A percentile compares a stretch with the other conserved stretches of the same genome.
phyloP scores from a whole-genome alignment of 2,888 invertebrate species.

The Xiphydria camelus region DNA sequence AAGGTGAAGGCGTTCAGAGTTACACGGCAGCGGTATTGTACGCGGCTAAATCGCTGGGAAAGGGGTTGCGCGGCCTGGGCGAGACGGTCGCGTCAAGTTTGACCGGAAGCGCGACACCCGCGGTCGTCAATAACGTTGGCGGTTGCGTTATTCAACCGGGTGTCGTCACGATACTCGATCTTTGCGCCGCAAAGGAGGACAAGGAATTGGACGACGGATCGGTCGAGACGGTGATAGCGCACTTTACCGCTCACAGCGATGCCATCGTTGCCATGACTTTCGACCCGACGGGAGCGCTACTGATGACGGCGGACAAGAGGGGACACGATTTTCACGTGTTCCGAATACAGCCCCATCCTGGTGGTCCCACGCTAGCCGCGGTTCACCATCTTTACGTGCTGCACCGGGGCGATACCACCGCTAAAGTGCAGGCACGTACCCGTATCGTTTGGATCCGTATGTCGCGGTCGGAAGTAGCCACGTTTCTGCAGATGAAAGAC shows the following conservation, averaged over 20 bases:
- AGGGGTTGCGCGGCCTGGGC: conserved; percentile 85
- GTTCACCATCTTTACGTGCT: conserved; percentile 94
- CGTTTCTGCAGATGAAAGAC: too few species aligned
- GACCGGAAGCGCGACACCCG: conserved; percentile 62
- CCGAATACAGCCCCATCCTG: conserved; percentile 89
- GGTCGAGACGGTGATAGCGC: conserved; percentile 79
- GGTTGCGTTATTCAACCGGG: conserved; percentile 79
- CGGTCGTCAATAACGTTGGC: conserved; percentile 46
- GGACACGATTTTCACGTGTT: conserved; percentile 97
- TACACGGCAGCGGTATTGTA: conserved; percentile 92
- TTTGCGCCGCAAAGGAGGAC: conserved; percentile 69
- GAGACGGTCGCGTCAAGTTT: conserved; percentile 91
- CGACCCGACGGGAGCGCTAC: conserved; percentile 85
- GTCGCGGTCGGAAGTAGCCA: too few species aligned
- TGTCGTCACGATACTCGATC: conserved; percentile 84
- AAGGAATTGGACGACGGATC: conserved; percentile 66
- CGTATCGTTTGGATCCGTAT: not conserved
- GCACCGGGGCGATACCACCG: conserved; percentile 94
- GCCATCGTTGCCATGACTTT: conserved; percentile 89
- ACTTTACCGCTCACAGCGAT: conserved; percentile 86
- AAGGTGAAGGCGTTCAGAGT: conserved; percentile 82
- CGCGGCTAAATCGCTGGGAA: conserved; percentile 91
- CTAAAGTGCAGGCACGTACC: conserved; percentile 77
- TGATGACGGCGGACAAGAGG: conserved; percentile 87
- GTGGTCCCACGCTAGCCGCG: conserved; percentile 82